Evolutionary conservation across 2,113 vertebrate species (phyloP).

Genomic region (Accipiter cooperii): DNA sequence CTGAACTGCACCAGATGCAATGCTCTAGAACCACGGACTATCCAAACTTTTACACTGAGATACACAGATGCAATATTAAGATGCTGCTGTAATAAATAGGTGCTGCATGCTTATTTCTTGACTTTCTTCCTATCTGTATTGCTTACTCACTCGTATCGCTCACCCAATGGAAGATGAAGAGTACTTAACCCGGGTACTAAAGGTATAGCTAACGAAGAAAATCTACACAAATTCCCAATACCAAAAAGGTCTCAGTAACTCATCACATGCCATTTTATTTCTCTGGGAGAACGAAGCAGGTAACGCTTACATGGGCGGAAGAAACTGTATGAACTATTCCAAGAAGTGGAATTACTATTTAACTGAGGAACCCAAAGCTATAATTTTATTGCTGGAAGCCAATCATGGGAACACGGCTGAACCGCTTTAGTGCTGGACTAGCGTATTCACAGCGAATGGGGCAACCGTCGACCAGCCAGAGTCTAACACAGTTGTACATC

Average conservation of each 20-base stretch:
- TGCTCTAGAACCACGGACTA: background rate
- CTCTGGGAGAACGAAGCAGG: background rate
- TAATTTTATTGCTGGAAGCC: background rate
- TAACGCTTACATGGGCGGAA: background rate
- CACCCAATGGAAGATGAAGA: background rate
- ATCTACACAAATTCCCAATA: background rate
- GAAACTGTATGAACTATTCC: background rate
- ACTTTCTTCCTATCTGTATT: background rate
- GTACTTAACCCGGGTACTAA: background rate
- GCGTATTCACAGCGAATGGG: background rate
- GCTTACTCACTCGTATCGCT: background rate
- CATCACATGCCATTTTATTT: background rate
- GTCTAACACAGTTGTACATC: accelerated
- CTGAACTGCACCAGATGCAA: background rate
- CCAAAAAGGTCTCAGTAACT: background rate
- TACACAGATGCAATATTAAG: background rate
- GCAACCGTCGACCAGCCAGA: background rate
- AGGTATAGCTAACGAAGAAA: background rate
- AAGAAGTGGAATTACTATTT: background rate
- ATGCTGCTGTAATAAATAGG: background rate
- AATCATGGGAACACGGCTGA: background rate
- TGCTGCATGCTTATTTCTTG: background rate
- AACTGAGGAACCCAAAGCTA: background rate
- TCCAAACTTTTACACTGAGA: background rate
- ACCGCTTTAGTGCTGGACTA: background rate